Evolutionary conservation across 1,140 invertebrate species (phyloP).

Genomic region (Trialeurodes vaporariorum): DNA sequence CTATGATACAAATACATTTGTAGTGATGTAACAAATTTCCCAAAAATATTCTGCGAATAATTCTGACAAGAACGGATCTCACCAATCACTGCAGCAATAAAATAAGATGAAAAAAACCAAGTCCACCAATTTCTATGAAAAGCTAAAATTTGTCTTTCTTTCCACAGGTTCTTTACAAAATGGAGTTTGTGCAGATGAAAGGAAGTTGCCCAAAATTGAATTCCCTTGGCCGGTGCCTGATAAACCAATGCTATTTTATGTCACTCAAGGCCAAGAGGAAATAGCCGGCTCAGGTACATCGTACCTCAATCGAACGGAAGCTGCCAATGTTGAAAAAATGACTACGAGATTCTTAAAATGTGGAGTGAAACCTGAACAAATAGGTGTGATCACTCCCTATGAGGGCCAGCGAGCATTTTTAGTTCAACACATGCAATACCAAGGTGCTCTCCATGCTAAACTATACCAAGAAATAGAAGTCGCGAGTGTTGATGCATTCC

Average conservation of each 20-base stretch:
- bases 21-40: too few species aligned
- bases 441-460: conserved; percentile 91
- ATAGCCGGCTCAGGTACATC: conserved; percentile 97
- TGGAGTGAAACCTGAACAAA: conserved; percentile 94
- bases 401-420: conserved; percentile 97
- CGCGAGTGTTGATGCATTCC: conserved; percentile 98
- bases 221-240: conserved; percentile 96
- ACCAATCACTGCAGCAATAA: too few species aligned
- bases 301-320: conserved; percentile 96
- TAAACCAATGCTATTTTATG: conserved; percentile 98
- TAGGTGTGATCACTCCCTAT: conserved; percentile 99
- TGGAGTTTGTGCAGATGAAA: conserved; percentile 92
- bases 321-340: conserved; percentile 96
- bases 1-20: too few species aligned
- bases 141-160: too few species aligned
- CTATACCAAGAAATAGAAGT: conserved; percentile 98
- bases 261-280: conserved; percentile 96
- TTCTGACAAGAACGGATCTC: too few species aligned
- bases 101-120: too few species aligned
- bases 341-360: conserved; percentile 85
- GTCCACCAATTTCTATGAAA: too few species aligned
- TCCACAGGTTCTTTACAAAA: conserved; percentile 98
- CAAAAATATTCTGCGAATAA: too few species aligned
- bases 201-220: conserved; percentile 79
- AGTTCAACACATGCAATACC: conserved; percentile 98